Conservation (phyloP, 1,140 invertebrate species). For the Oryctes rhinoceros region DNA sequence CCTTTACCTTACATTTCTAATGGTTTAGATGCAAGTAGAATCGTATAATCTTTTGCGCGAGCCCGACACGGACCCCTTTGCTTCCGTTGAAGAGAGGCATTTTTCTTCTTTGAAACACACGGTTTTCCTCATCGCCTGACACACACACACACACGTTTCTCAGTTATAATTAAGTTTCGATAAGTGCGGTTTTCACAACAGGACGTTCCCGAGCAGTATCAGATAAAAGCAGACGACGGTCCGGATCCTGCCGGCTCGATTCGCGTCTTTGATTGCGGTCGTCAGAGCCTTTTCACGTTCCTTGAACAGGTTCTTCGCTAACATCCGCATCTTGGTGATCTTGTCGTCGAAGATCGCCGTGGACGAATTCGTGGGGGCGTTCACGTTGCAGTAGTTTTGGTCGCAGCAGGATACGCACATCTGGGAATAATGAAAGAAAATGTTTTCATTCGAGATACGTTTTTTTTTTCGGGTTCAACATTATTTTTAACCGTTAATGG, state of each 20-base stretch:
- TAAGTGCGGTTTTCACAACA: background rate
- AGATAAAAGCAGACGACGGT: constrained; percentile 16
- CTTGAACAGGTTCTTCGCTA: constrained; percentile 58
- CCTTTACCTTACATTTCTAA: no score
- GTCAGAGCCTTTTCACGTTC: constrained; percentile 58
- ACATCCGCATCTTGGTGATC: constrained; percentile 59
- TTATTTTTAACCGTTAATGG: no score
- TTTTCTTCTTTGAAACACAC: background rate
- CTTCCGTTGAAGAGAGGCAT: background rate
- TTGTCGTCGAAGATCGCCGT: constrained; percentile 65
- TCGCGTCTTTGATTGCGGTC: constrained; percentile 56
- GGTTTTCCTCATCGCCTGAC: background rate
- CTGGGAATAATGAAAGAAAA: constrained; percentile 53
- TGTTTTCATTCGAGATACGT: no score
- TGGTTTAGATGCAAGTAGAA: no score
- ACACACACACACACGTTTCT: no score
- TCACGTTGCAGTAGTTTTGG: constrained; percentile 72
- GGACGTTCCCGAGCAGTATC: background rate
- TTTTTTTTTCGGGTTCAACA: no score
- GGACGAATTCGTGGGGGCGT: constrained; percentile 69
- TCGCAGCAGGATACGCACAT: constrained; percentile 74
- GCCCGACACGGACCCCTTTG: no score
- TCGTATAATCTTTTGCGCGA: no score
- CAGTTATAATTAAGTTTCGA: no score
- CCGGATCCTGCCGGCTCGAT: constrained; percentile 22